Conservation (phyloP, 2,888 invertebrate genomes). For the Callyntrura sp. region DNA sequence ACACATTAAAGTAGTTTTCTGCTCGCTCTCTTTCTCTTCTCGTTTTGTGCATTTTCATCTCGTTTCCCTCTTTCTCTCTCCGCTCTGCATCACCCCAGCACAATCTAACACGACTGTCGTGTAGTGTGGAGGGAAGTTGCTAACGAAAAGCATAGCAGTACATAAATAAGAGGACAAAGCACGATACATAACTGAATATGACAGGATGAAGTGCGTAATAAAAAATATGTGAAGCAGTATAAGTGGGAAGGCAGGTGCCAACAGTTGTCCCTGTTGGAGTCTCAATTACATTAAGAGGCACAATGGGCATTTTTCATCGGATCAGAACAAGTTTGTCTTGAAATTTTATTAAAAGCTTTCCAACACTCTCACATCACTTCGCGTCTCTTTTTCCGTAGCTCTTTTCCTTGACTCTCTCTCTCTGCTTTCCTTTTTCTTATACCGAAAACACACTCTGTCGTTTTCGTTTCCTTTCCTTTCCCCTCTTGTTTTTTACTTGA, state of each 20-base stretch:
- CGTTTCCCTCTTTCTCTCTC: neutral
- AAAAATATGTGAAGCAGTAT: conserved; percentile 69
- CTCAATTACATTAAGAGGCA: conserved; percentile 80
- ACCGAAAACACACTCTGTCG: neutral
- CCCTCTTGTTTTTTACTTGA: conserved; percentile 15
- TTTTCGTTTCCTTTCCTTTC: neutral
- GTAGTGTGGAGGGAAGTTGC: conserved; percentile 5
- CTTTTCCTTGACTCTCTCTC: neutral
- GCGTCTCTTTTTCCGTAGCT: conserved; percentile 2
- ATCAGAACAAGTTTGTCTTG: conserved; percentile 79
- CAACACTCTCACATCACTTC: conserved; percentile 39
- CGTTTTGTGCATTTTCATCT: too few relatives aligned
- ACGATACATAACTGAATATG: conserved; percentile 69
- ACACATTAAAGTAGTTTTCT: too few relatives aligned
- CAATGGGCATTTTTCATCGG: conserved; percentile 79
- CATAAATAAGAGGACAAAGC: conserved; percentile 50
- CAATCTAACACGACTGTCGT: neutral
- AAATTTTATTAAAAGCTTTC: conserved; percentile 79
- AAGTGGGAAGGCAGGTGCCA: conserved; percentile 77
- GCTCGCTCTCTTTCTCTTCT: too few relatives aligned
- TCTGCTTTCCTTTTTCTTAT: neutral
- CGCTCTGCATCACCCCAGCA: neutral
- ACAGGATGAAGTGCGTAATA: conserved; percentile 74
- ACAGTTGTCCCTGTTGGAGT: conserved; percentile 79
- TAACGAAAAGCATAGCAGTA: neutral